Base-by-base conservation (phyloP, 2,113 vertebrate species). In the Mobula hypostoma region DNA sequence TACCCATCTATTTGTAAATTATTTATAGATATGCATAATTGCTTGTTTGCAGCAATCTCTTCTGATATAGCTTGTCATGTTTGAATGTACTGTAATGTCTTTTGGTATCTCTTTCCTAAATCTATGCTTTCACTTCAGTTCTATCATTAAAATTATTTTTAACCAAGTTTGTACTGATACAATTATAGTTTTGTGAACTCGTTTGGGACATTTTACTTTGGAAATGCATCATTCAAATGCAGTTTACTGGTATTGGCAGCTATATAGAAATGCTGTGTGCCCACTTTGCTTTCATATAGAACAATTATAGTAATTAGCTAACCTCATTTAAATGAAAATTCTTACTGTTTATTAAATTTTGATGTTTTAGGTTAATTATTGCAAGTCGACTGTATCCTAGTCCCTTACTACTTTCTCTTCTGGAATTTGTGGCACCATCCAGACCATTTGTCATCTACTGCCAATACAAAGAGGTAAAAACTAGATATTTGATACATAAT, bases 391-490 rank as follows among this genome's bases (percentile, higher is more conserved):
- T 98, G 94, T 98, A 99, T 94, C 98, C 99, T 9, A 97, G 97
- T 94, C 97, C 98, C 0, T 95, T 99, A 93, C 95, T 99, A 29
- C 96, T 99, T 94, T 95, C 97, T 61, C 96, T 99, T 93, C 66
- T 99, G 95, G 97, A 97, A 87, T 99, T 99, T 90, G 97, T 99
- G 94, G 97, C 99, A 94, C 98, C 99, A 72, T 99, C 98, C 68
- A 97, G 99, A 95, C 99, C 99, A 2, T 99, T 99, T 74, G 98
- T 99, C 63, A 97, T 98, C 77, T 99, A 98, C 96, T 99, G 98
- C 95, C 99, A 99, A 76, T 98, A 98, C 80, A 98, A 98, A 97
- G 99, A 99, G 98, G 99, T 99, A 97, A 97, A 48, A 95, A 80
- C 78, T 0, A 11, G 19, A 58, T 80, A 27, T 79, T 40, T 58